phyloP scores from a whole-genome alignment of 2,888 invertebrate genomes.

The Nomada flava region DNA sequence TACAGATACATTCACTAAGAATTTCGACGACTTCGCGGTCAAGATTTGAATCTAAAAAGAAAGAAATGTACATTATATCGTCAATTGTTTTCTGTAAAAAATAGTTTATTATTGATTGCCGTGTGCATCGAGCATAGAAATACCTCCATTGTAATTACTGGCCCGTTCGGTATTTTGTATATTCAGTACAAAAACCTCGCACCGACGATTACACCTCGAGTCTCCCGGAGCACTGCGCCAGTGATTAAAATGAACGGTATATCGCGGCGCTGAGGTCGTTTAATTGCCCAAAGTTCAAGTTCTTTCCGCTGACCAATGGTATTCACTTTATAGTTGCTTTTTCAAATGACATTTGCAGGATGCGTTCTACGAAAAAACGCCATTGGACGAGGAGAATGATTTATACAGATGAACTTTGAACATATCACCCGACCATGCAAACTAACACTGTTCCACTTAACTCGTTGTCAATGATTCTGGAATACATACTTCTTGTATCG shows the following conservation, averaged over 20 bases:
- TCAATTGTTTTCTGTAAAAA: not conserved
- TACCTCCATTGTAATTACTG: slow-evolving; percentile 52
- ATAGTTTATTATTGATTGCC: not conserved
- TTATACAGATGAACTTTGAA: slow-evolving; percentile 10
- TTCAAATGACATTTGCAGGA: not conserved
- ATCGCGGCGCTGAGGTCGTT: slow-evolving; percentile 47
- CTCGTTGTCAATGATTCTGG: no score
- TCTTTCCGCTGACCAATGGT: slow-evolving; percentile 34
- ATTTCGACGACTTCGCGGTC: slow-evolving; percentile 80
- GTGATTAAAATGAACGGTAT: not conserved
- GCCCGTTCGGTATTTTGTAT: not conserved
- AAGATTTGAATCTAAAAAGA: slow-evolving; percentile 82
- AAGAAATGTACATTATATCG: slow-evolving; percentile 19
- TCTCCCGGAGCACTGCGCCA: not conserved
- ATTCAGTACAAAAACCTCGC: not conserved
- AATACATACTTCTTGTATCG: no score
- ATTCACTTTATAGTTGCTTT: not conserved
- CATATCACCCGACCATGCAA: not conserved
- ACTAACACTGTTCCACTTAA: no score
- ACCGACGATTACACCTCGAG: not conserved
- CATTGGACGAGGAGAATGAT: not conserved
- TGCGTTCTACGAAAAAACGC: not conserved
- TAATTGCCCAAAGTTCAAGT: slow-evolving; percentile 28
- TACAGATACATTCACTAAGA: slow-evolving; percentile 80
- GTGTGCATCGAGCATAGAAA: not conserved